Percentiles rank a stretch among this genome's conserved stretches.
These are phyloP conservation scores for Calliopsis andreniformis DNA, from an alignment of 1,140 invertebrate species.

Conservation along the genomic window DNA sequence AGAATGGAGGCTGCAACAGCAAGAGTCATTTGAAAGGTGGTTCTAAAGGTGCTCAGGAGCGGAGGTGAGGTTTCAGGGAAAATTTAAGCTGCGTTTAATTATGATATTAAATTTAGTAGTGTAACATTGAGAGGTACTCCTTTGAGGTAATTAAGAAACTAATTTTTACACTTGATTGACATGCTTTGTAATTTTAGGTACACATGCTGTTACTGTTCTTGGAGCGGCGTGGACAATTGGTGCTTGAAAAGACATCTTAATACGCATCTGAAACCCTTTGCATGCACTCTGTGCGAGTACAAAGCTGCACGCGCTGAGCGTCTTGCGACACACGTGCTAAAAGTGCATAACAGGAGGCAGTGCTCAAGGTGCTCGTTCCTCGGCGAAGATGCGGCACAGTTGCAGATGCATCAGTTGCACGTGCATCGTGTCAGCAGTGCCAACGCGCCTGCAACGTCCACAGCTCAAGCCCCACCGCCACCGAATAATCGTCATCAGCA, in stretches of 20 bases:
- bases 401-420: conserved; percentile 87
- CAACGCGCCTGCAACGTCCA: conserved; percentile 58
- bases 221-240: conserved; percentile 97
- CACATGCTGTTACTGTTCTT: conserved; percentile 93
- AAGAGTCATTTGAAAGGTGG: conserved; percentile 77
- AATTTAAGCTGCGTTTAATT: too few relatives aligned
- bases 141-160: too few relatives aligned
- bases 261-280: conserved; percentile 94
- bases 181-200: conserved; percentile 80
- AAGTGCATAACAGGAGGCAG: conserved; percentile 94
- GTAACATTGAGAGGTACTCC: too few relatives aligned
- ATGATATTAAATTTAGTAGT: too few relatives aligned
- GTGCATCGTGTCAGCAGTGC: conserved; percentile 79
- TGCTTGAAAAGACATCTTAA: conserved; percentile 94
- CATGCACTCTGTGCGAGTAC: conserved; percentile 94
- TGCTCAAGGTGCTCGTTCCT: conserved; percentile 93
- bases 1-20: conserved; percentile 76
- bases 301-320: conserved; percentile 93
- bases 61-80: conserved; percentile 61
- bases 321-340: conserved; percentile 92
- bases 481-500: conserved; percentile 64
- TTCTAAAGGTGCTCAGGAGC: conserved; percentile 76
- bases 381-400: conserved; percentile 89
- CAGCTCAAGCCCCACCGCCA: conserved; percentile 36
- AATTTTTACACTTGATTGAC: not conserved